Conservation (phyloP, 2,797 vertebrate species). For the Podarcis lilfordi region DNA sequence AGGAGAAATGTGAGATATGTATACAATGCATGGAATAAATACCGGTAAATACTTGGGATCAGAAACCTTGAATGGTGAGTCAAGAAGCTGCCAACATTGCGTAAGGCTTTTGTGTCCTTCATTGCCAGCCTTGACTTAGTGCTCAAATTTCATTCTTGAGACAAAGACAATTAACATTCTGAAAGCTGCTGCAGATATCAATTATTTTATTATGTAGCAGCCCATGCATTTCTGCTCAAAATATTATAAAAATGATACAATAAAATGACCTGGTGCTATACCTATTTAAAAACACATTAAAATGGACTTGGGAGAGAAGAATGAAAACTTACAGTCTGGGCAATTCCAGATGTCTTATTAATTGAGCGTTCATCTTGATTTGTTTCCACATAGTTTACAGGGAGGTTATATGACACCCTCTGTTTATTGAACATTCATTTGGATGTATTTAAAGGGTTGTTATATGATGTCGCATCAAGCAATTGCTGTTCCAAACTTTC, state of each 20-base stretch:
- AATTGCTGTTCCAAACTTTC: no score
- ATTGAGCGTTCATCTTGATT: no score
- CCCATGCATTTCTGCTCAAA: neutral
- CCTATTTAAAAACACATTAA: neutral
- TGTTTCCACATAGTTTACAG: no score
- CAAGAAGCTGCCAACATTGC: neutral
- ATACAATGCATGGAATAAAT: neutral
- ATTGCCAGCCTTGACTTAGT: neutral
- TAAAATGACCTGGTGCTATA: neutral
- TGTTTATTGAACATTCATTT: no score
- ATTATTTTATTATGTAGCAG: neutral
- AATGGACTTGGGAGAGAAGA: neutral
- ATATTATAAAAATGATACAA: neutral
- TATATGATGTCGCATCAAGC: no score
- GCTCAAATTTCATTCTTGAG: neutral
- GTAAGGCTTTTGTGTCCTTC: neutral
- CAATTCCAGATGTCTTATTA: no score
- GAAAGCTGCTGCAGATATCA: neutral
- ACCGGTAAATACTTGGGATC: neutral
- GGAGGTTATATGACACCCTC: no score
- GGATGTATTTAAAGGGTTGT: no score
- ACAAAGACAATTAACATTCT: neutral
- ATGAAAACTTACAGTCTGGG: neutral
- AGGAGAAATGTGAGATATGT: neutral
- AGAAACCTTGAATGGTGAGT: neutral